Base-by-base conservation (phyloP, 1,140 invertebrate genomes). In the Drosophila bifasciata region DNA sequence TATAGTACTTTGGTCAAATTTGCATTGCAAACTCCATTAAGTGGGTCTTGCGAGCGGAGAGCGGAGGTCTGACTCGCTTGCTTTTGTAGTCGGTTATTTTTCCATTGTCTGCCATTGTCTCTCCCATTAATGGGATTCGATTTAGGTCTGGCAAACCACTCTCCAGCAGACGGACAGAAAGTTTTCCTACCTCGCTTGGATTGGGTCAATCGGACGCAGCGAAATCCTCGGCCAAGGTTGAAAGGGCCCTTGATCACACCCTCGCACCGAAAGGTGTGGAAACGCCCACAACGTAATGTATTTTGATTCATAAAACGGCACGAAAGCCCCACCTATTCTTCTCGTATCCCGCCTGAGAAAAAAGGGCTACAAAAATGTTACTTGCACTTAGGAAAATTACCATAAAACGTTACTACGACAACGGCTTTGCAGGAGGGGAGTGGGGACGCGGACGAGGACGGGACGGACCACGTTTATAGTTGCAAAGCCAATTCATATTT, bases 351-450 rank as follows among this genome's bases (percentile, higher is more conserved):
- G 16, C 19, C 25, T 45, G 28, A 45, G 16, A 36, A 21, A 52
- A 80, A 44, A 48, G 41, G 41, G 58, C 66, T 61, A 46, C 69
- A 32, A 56, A 76, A 84, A 86, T 80, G 75, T 58, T 66, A 76
- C 77, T 80, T 84, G 81, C 80, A 84, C 76, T 84, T 84, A 86
- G 76, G 40, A 15, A 85, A 86, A 85, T 85, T 86, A 88, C 77
- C 81, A 86, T 86, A 86, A 86, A 78, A 55, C 69, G 70, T 81
- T 85, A 85, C 79, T 88, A 88, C 69, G 66, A 64, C 77, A 56
- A 48, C 74, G 51, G 48, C 43, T 36, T 13, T 36, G 4, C 4
- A 36, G 11, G 23, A 46, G 49, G 23, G 5, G 16, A 11, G 1
- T 8, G 8, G 7, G 25, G 8, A 3, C 7, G n/a, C 1, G 43